Conservation (phyloP, 2,113 vertebrate genomes). For the Phocoena phocoena region DNA sequence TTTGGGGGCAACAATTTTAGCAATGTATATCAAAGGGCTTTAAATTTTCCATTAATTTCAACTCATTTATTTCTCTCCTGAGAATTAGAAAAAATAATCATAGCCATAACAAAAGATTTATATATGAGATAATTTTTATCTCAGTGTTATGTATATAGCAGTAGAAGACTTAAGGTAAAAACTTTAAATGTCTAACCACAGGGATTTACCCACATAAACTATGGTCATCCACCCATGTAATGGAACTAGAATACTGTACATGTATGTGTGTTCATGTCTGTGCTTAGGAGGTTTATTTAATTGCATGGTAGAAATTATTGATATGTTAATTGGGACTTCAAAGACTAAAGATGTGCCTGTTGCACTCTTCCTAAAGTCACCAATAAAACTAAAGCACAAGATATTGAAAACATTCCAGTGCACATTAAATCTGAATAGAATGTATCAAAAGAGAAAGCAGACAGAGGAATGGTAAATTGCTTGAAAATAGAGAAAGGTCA, state of each 20-base stretch:
- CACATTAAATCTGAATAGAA: background rate
- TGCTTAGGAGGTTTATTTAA: background rate
- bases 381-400: background rate
- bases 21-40: background rate
- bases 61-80: background rate
- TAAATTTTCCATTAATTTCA: background rate
- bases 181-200: background rate
- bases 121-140: background rate
- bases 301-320: background rate
- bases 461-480: background rate
- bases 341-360: background rate
- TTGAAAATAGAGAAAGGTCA: background rate
- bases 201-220: background rate
- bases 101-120: background rate
- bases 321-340: background rate
- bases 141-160: background rate
- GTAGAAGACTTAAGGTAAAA: background rate
- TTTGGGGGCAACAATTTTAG: background rate
- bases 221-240: background rate
- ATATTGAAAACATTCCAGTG: background rate
- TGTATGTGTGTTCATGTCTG: background rate
- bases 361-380: background rate
- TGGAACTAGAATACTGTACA: background rate
- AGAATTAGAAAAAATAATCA: background rate
- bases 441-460: background rate